These are phyloP conservation scores for Sminthurinus aureus DNA, from an alignment of 2,888 invertebrate genomes.

Conservation along the genomic window DNA sequence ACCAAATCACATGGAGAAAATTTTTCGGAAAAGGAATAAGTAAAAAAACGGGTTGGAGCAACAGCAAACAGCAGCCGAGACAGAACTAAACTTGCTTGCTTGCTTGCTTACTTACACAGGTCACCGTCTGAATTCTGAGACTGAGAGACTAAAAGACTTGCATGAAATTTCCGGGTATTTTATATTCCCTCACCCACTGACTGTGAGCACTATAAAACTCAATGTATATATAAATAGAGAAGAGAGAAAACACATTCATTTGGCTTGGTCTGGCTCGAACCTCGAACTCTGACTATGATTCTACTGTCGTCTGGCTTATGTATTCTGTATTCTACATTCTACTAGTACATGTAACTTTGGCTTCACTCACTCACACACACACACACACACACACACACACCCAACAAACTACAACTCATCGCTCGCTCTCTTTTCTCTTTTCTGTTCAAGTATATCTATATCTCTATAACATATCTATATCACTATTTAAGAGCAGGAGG, in stretches of 20 bases:
- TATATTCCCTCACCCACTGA: conserved; percentile 8
- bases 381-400: conserved; percentile 5
- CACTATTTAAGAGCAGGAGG: no score
- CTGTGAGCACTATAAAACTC: no score
- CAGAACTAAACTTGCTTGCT: not conserved
- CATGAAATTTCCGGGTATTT: conserved; percentile 38
- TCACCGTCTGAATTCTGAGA: not conserved
- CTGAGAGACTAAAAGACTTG: conserved; percentile 12
- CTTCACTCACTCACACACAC: not conserved
- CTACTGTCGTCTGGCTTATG: not conserved
- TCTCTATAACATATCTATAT: no score
- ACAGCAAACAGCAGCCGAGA: not conserved
- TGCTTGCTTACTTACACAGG: conserved; percentile 9
- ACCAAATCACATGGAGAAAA: not conserved
- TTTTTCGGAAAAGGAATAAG: no score
- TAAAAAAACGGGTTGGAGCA: not conserved
- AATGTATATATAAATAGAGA: no score
- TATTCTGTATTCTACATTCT: no score
- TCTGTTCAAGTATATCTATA: not conserved
- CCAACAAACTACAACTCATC: conserved; percentile 35
- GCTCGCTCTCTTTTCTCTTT: not conserved
- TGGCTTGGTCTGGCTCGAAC: not conserved
- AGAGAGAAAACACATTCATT: conserved; percentile 11
- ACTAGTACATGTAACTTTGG: not conserved
- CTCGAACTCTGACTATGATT: not conserved